These are phyloP conservation scores for Lasioglossum calceatum DNA, from an alignment of 2,888 invertebrate species.

Conservation along the genomic window DNA sequence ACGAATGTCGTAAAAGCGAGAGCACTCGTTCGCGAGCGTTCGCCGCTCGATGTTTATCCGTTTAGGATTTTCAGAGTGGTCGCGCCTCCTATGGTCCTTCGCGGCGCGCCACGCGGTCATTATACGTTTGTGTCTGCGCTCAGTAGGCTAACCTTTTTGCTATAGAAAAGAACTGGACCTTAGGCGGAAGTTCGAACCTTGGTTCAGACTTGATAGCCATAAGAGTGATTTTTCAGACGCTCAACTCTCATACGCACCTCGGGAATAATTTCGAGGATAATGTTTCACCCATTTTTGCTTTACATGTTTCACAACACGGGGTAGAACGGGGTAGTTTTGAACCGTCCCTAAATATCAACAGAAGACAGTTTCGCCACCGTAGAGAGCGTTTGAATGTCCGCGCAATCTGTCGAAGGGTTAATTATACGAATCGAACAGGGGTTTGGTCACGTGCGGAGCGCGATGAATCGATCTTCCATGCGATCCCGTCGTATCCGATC, in stretches of 20 bases:
- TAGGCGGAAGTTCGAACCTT: not conserved
- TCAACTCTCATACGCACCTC: not conserved
- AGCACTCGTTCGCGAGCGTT: constrained; percentile 23
- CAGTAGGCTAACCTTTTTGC: not conserved
- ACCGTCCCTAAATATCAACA: not conserved
- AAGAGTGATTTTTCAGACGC: not conserved
- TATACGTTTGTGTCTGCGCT: not conserved
- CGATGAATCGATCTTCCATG: not conserved
- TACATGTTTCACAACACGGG: not conserved
- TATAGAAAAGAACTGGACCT: not conserved
- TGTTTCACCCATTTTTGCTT: too few relatives aligned
- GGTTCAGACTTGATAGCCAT: not conserved
- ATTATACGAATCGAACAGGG: constrained; percentile 2
- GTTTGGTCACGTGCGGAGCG: not conserved
- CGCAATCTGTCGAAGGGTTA: not conserved
- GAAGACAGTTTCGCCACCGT: not conserved
- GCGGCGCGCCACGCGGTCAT: not conserved
- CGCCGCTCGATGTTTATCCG: constrained; percentile 29
- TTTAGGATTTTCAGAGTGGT: not conserved
- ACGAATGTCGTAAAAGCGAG: constrained; percentile 52
- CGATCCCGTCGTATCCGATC: not conserved
- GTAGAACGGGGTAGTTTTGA: not conserved
- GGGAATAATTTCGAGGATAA: not conserved
- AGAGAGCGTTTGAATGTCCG: not conserved
- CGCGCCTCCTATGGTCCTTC: not conserved